Evolutionary conservation across 2,797 vertebrate species (phyloP), one percentile per base, ranked within the genome.

Genomic region (Neosilurus hyrtlii): DNA sequence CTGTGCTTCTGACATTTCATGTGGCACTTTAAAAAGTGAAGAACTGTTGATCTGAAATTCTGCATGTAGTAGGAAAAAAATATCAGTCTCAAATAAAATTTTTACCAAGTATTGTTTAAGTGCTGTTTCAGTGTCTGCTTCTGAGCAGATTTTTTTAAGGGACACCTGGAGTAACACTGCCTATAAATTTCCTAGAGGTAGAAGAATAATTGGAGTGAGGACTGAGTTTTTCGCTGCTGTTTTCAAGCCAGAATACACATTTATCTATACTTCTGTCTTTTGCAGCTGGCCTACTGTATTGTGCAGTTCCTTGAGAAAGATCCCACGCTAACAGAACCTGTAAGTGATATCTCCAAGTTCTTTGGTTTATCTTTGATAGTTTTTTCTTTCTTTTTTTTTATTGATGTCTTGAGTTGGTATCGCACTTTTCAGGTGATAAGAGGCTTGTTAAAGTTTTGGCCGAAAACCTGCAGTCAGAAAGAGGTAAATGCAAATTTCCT

Each of bases 251-350:
- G 68, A 3, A 57, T 54, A 14, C 18, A 57, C 63, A 37, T 35
- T 76, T 61, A 35, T 1, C 9, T 9, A 62, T n/a, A 14, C 67
- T n/a, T 87, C 52, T 73, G 85, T 65, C 68, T 80, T 84, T 63
- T 91, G 56, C 90, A 99, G 98, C 93, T 99, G 96, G 97, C 98
- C 0, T 99, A 99, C 95, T 99, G 98, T 93, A 99, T 99, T 96
- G 98, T 99, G 95, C 97, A 99, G 91, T 99, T 99, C 94, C 94
- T 99, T 94, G 98, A 99, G 95, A 99, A 99, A 94, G 98, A 99
- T 90, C 97, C 98, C 84, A 96, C 96, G 86, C 96, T 99, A 93
- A 99, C 98, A 94, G 98, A 99, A 94, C 96, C 97, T 86, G 98
- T 99, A 93, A 96, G 93, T 95, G 82, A 88, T 82, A 70, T 70